These are phyloP conservation scores for Ceyx cyanopectus DNA, from an alignment of 2,113 vertebrate species.

Conservation along the genomic window DNA sequence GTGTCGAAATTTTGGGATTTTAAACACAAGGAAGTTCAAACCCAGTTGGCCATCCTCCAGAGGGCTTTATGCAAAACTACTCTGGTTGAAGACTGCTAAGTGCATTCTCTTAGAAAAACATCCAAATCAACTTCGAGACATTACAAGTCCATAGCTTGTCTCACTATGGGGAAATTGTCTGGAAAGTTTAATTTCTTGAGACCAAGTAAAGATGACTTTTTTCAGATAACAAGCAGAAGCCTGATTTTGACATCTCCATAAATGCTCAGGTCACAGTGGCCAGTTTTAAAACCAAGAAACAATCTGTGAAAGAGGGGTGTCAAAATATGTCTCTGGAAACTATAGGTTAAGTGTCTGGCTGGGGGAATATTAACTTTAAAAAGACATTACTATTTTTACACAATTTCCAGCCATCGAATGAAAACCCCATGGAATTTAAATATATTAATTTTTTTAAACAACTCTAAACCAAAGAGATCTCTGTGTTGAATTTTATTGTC, in stretches of 20 bases:
- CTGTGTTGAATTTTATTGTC: neutral
- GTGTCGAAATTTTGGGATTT: conserved; percentile 9
- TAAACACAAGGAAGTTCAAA: conserved; percentile 7
- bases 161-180: neutral
- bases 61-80: neutral
- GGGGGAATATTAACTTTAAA: neutral
- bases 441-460: conserved; percentile 6
- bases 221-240: conserved; percentile 9
- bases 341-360: neutral
- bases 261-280: neutral
- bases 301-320: neutral
- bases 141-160: neutral
- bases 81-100: conserved; percentile 8
- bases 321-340: conserved; percentile 1
- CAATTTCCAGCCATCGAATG: neutral
- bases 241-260: conserved; percentile 10
- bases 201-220: neutral
- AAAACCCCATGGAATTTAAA: neutral
- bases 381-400: neutral
- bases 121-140: conserved; percentile 41
- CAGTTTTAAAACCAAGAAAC: conserved; percentile 20
- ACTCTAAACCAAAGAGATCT: neutral
- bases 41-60: neutral
- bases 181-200: conserved; percentile 27
- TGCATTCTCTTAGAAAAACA: conserved; percentile 16